Base-by-base conservation (phyloP, 2,113 vertebrate genomes). In the Fukomys damarensis region DNA sequence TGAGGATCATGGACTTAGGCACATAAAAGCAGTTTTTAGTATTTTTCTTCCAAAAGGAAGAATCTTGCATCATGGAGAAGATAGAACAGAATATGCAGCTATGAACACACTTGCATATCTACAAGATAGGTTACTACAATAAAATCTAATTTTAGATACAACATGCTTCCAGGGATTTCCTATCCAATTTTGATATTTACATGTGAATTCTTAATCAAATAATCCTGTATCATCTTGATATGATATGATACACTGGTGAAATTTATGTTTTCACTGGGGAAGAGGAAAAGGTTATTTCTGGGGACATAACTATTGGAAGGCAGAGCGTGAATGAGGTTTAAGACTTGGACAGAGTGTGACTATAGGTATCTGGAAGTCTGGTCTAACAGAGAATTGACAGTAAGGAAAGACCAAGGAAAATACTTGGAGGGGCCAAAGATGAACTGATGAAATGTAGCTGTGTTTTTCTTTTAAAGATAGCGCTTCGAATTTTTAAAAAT, bases 121-220 rank as follows among this genome's bases (percentile, higher is more conserved):
- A 30, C 26, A 76, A 76, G 24, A 28, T 46, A 77, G 46, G 43
- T 77, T 77, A 77, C 14, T 8, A 5, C 30, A 16, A 77, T 30
- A 77, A 49, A 77, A 49, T 80, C 35, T 20, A 77, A 52, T 58
- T 88, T 80, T 92, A 38, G 94, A 72, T 65, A 28, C 20, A 90
- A 28, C 46, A 9, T 28, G 28, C 22, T 85, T 89, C 14, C 43
- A 46, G 14, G 38, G 12, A 46, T 41, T 94, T 91, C 22, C 77
- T 81, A 61, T 58, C 4, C 32, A 49, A 16, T 77, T 82, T 77
- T 79, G 46, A 90, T 43, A 90, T 35, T 14, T 83, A 30, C 9
- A 85, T 68, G 54, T 43, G 38, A 77, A 94, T 93, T 94, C 90
- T 93, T 93, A 93, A 89, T 86, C 43, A 91, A 49, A 56, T 76